A percentile compares a stretch with the other conserved stretches of the same genome.
Conservation (phyloP, 2,888 invertebrate species). For the Agonopterix subpropinquella region DNA sequence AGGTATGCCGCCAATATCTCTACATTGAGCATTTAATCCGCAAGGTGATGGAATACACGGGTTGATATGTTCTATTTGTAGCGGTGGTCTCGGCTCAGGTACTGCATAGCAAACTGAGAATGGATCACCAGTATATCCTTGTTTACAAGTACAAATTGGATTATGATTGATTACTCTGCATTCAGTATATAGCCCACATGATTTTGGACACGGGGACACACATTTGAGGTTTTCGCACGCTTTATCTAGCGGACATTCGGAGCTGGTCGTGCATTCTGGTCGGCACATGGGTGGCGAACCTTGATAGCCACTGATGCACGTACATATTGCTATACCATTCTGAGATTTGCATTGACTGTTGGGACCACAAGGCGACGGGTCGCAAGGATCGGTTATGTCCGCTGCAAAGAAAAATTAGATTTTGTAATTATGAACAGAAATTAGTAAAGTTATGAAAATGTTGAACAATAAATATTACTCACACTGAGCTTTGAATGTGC, state of each 20-base stretch:
- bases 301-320: slow-evolving; percentile 80
- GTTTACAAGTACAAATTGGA: slow-evolving; percentile 81
- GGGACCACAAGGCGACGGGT: slow-evolving; percentile 87
- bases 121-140: slow-evolving; percentile 78
- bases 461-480: slow-evolving; percentile 41
- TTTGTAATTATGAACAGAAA: neutral
- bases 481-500: slow-evolving; percentile 73
- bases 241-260: slow-evolving; percentile 79
- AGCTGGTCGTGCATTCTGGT: slow-evolving; percentile 81
- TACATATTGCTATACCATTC: slow-evolving; percentile 79
- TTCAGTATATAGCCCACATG: slow-evolving; percentile 81
- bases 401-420: slow-evolving; percentile 32
- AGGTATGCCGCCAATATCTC: slow-evolving; percentile 67
- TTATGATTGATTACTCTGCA: slow-evolving; percentile 84
- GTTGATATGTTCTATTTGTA: slow-evolving; percentile 41
- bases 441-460: neutral
- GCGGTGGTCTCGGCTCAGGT: slow-evolving; percentile 38
- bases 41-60: slow-evolving; percentile 88
- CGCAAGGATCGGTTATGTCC: slow-evolving; percentile 61
- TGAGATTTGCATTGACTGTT: slow-evolving; percentile 78
- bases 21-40: slow-evolving; percentile 81
- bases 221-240: slow-evolving; percentile 84
- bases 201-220: slow-evolving; percentile 81
- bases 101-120: slow-evolving; percentile 69
- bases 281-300: slow-evolving; percentile 82